These are phyloP conservation scores for Ornithorhynchus anatinus DNA, from an alignment of 2,113 vertebrate genomes.

Conservation along the genomic window DNA sequence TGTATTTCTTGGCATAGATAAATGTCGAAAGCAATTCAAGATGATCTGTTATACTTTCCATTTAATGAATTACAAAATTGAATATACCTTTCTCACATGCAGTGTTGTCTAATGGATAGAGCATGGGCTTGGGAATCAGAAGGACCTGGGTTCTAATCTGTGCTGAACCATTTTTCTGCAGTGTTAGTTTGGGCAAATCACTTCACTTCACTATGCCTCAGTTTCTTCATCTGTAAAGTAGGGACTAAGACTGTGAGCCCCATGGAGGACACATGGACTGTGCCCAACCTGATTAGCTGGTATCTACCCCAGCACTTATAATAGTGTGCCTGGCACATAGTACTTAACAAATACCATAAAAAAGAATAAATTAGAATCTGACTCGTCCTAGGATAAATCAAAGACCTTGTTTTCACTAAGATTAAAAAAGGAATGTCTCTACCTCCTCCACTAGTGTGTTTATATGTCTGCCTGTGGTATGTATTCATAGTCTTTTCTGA, in stretches of 20 bases:
- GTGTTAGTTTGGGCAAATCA: too few relatives aligned
- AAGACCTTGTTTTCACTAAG: constrained; percentile 46
- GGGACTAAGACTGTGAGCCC: too few relatives aligned
- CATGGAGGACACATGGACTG: constrained; percentile 46
- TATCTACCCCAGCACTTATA: too few relatives aligned
- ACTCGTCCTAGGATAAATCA: constrained; percentile 57
- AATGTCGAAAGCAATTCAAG: constrained; percentile 15
- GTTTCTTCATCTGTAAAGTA: too few relatives aligned
- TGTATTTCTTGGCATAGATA: background rate
- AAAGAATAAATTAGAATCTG: constrained; percentile 54
- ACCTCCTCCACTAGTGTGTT: background rate
- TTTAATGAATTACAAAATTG: constrained; percentile 16
- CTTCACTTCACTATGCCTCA: too few relatives aligned
- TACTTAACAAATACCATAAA: too few relatives aligned
- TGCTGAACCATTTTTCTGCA: too few relatives aligned
- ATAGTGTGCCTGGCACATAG: too few relatives aligned
- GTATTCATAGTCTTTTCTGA: background rate
- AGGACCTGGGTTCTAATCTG: too few relatives aligned
- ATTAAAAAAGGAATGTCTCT: constrained; percentile 15
- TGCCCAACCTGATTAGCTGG: too few relatives aligned
- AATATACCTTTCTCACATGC: constrained; percentile 17
- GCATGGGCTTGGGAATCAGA: too few relatives aligned
- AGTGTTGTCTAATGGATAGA: too few relatives aligned
- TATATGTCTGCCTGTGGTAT: background rate
- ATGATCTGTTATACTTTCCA: constrained; percentile 31